Base-by-base conservation (phyloP, 1,140 invertebrate genomes). In the Scaptomyza montana region DNA sequence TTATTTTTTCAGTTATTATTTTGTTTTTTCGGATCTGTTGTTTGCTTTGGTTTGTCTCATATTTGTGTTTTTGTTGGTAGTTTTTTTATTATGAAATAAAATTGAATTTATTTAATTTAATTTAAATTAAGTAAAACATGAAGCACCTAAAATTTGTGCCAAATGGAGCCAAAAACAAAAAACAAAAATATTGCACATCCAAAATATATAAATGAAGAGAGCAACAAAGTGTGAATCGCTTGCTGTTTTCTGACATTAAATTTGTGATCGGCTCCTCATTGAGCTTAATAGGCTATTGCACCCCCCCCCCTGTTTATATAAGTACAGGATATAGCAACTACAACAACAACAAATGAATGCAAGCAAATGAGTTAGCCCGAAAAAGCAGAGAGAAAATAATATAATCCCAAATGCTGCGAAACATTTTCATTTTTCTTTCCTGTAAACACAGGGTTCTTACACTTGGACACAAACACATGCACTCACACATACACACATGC, bases 371-470 rank as follows among this genome's bases (percentile, higher is more conserved):
- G 57, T 53, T 66, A 78, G 65, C 60, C 68, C 78, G 55, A 62
- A 63, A 78, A 74, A 64, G 65, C 50, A 43, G 39, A 43, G 30
- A 39, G 59, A 56, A 66, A 39, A 51, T 30, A 55, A 55, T 28
- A 25, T 10, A 56, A 56, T 82, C 71, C 79, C 79, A 84, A 78
- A 85, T 84, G 71, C 67, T 77, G 76, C 64, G 73, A 59, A 67
- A 84, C 72, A 85, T 69, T 84, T 82, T 82, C 79, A 67, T 33
- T 69, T 73, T 70, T 79, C 51, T 56, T 50, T 54, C 45, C 41
- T 43, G 55, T 28, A 41, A 46, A 45, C 33, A 63, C 59, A 30
- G 39, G n/a, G n/a, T 43, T 43, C n/a, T 16, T 46, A 50, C 16
- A 63, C 13, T 59, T 30, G 46, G 41, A 60, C 43, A 50, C 63